Percentiles rank a stretch among this genome's conserved stretches.
Conservation (phyloP, 2,888 invertebrate species). For the Drosophila dives region DNA sequence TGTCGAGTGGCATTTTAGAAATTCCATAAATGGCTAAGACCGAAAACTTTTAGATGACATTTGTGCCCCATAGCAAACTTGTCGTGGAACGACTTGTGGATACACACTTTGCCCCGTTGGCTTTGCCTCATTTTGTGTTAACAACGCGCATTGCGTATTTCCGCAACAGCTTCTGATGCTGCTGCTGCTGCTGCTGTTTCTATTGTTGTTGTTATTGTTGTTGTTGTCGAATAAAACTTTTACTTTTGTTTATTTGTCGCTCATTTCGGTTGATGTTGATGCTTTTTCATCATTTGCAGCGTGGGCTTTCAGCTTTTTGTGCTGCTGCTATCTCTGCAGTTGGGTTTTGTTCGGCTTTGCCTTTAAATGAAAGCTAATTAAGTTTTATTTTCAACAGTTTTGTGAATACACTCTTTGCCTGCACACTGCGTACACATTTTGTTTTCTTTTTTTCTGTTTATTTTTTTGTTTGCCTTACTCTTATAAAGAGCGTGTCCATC, state of each 20-base stretch:
- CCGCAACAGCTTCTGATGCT: conserved; percentile 45
- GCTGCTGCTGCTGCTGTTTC: conserved; percentile 19
- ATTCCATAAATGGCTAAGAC: conserved; percentile 74
- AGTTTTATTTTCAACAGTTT: conserved; percentile 76
- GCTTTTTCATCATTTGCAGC: conserved; percentile 69
- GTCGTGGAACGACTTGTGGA: conserved; percentile 9
- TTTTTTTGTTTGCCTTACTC: conserved; percentile 27
- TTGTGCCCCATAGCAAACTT: conserved; percentile 27
- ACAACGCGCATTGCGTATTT: conserved; percentile 72
- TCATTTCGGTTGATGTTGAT: conserved; percentile 72
- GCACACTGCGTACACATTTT: conserved; percentile 15
- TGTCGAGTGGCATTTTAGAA: conserved; percentile 62
- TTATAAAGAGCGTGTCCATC: conserved; percentile 40
- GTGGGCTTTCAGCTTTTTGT: conserved; percentile 45
- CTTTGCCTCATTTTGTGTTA: conserved; percentile 68
- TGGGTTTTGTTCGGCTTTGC: conserved; percentile 40
- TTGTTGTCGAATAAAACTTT: conserved; percentile 60
- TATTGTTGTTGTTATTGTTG: not conserved
- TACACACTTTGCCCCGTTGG: conserved; percentile 20
- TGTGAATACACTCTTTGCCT: conserved; percentile 52
- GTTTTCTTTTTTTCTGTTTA: conserved; percentile 7
- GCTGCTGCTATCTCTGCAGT: conserved; percentile 56
- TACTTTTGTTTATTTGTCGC: conserved; percentile 79
- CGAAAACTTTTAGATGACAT: conserved; percentile 68
- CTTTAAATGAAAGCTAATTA: conserved; percentile 81